A percentile compares a stretch with the other conserved stretches of the same genome.
phyloP scores from a whole-genome alignment of 2,888 invertebrate genomes.

The Stomorhina lunata region DNA sequence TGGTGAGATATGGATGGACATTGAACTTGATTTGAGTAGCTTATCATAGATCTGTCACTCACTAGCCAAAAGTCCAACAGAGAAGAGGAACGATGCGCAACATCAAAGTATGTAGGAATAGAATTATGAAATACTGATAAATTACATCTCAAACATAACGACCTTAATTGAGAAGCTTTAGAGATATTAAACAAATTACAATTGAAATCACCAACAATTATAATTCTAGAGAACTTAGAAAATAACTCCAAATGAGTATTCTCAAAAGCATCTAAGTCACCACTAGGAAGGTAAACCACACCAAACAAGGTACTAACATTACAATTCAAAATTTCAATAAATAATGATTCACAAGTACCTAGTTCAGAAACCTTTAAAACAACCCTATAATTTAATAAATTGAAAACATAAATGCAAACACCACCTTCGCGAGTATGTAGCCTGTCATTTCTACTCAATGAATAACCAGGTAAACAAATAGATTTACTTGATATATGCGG shows the following conservation, averaged over 20 bases:
- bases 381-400: not conserved
- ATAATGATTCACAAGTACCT: conserved; percentile 13
- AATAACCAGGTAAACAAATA: not conserved
- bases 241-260: too few species aligned
- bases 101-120: conserved; percentile 2
- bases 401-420: not conserved
- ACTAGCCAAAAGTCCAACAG: not conserved
- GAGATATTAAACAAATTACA: not conserved
- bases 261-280: not conserved
- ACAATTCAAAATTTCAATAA: conserved; percentile 1
- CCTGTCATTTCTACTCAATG: not conserved
- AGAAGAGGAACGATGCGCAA: not conserved
- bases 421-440: not conserved
- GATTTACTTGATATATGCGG: not conserved
- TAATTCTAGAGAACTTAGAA: too few species aligned
- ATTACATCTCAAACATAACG: not conserved
- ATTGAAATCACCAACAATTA: conserved; percentile 3
- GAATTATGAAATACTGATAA: not conserved
- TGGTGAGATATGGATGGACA: not conserved
- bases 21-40: not conserved
- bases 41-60: too few species aligned
- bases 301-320: too few species aligned
- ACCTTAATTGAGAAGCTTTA: not conserved
- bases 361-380: not conserved
- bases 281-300: not conserved